Evolutionary conservation across 1,140 invertebrate species (phyloP), one percentile per base, ranked within the genome.

Genomic region (Linepithema humile): DNA sequence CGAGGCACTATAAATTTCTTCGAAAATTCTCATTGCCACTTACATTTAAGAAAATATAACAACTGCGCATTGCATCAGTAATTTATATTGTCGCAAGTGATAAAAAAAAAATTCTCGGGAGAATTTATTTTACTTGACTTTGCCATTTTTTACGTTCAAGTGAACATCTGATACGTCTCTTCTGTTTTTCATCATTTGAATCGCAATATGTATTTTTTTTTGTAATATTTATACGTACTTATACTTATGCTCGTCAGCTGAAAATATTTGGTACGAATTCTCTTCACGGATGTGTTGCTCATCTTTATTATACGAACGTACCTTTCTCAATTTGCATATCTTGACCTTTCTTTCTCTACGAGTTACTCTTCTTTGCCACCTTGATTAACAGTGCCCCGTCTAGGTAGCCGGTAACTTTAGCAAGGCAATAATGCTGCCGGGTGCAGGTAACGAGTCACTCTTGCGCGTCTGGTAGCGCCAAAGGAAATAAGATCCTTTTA

Each of bases 401-500:
- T 17, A 32, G 38, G 20, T 70, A 32, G 4, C n/a, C 17, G 12
- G 72, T 84, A 73, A 73, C 59, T 84, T 84, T 40, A 73, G 40
- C 67, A 45, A 35, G 23, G 53, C 70, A 85, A 82, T 35, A 67
- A 53, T 57, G 62, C 59, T 83, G 20, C 78, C 69, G 40, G 32
- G 20, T 65, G 69, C 40, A 60, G 26, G 55, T 73, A 73, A 85
- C 43, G 23, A 78, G 48, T 69, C 26, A 48, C 3, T n/a, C 26
- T 43, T 67, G 17, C 29, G 38, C 45, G 17, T 84, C 85, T 82
- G 32, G 45, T 70, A 69, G 45, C 50, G 32, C 38, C 48, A 82
- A 82, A 86, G 67, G 60, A 67, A 85, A 82, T 64, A 50, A 69
- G 53, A 82, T 50, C 45, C 35, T 86, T 59, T 53, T 29, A 53